Conservation (phyloP, 2,113 vertebrate species). For the Mus pahari region DNA sequence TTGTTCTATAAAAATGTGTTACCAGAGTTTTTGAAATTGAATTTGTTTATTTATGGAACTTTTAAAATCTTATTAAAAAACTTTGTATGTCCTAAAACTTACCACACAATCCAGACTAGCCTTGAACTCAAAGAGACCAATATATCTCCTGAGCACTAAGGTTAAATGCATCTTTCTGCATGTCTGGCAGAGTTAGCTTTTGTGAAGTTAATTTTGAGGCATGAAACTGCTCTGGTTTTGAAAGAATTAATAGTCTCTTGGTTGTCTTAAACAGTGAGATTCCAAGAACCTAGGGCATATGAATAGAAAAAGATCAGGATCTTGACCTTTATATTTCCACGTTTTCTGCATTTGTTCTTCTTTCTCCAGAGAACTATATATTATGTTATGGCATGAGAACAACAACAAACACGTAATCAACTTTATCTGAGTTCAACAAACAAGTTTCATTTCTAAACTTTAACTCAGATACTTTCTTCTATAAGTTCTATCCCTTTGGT, state of each 20-base stretch:
- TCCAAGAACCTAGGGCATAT: accelerated
- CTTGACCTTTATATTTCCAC: background rate
- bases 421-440: background rate
- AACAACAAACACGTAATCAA: background rate
- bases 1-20: background rate
- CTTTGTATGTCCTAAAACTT: background rate
- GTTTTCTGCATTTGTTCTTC: background rate
- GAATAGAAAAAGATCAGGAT: background rate
- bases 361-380: background rate
- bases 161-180: background rate
- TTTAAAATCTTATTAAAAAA: background rate
- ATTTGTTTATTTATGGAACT: background rate
- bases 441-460: background rate
- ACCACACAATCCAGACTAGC: background rate
- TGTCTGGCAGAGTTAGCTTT: background rate
- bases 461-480: background rate
- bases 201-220: background rate
- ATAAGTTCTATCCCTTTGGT: conserved; percentile 4
- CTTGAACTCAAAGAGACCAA: background rate
- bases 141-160: background rate
- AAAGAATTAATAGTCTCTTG: background rate
- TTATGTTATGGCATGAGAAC: background rate
- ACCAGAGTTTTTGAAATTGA: background rate
- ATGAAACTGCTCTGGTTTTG: background rate
- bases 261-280: background rate